Percentiles rank a stretch among this genome's conserved stretches.
phyloP scores from a whole-genome alignment of 2,797 vertebrate species.

The Ptychobarbus kaznakovi region DNA sequence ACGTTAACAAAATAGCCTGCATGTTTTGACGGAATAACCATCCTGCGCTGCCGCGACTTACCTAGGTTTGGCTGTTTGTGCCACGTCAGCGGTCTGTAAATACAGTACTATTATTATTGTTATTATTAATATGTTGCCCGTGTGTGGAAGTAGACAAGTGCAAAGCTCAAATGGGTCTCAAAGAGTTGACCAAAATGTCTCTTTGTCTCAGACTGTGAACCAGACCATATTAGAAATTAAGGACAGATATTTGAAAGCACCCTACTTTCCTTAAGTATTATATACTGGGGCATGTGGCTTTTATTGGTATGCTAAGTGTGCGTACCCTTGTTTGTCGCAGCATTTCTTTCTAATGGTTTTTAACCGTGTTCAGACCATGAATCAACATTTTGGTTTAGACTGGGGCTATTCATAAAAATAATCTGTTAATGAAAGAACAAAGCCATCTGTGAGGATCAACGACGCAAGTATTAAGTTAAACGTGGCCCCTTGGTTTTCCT shows the following conservation, averaged over 20 bases:
- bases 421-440: conserved; percentile 69
- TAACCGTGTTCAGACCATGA: conserved; percentile 72
- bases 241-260: conserved; percentile 67
- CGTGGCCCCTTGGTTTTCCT: conserved; percentile 38
- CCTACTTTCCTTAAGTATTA: conserved; percentile 74
- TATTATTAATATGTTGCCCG: conserved; percentile 50
- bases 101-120: conserved; percentile 67
- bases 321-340: conserved; percentile 70
- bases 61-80: conserved; percentile 65
- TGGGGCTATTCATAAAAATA: conserved; percentile 52
- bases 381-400: conserved; percentile 73
- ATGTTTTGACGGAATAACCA: conserved; percentile 68
- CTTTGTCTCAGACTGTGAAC: conserved; percentile 66
- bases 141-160: conserved; percentile 44
- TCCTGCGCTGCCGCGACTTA: conserved; percentile 60
- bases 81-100: conserved; percentile 66
- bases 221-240: conserved; percentile 55
- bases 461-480: conserved; percentile 69
- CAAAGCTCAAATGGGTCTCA: conserved; percentile 44
- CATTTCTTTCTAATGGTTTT: conserved; percentile 67
- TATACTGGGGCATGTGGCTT: conserved; percentile 75
- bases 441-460: conserved; percentile 71
- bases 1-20: conserved; percentile 73
- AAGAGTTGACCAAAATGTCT: conserved; percentile 60
- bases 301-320: conserved; percentile 75